phyloP scores from a whole-genome alignment of 2,888 invertebrate genomes.

The Eurytoma adleriae region DNA sequence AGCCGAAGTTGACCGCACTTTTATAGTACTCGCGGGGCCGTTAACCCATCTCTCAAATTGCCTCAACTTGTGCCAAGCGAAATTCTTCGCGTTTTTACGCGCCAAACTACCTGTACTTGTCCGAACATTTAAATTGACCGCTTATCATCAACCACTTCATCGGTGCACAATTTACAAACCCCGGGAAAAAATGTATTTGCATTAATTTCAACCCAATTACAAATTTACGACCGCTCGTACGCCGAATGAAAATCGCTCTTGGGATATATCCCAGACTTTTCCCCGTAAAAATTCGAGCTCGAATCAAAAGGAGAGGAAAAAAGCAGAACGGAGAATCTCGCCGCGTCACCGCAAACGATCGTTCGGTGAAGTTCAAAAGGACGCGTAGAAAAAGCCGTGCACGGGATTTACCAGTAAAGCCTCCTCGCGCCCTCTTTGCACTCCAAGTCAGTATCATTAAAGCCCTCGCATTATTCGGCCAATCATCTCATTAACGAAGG shows the following conservation, averaged over 20 bases:
- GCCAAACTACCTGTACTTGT: not conserved
- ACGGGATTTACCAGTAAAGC: constrained; percentile 1
- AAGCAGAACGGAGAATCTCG: too few species aligned
- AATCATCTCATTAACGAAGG: constrained; percentile 26
- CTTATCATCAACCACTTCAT: constrained; percentile 18
- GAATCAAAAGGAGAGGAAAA: too few species aligned
- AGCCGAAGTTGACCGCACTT: constrained; percentile 45
- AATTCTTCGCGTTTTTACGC: constrained; percentile 5
- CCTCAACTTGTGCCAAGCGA: constrained; percentile 22
- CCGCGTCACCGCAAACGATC: too few species aligned
- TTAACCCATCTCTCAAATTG: constrained; percentile 49
- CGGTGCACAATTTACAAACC: not conserved
- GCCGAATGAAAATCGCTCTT: too few species aligned
- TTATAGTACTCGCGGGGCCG: constrained; percentile 44
- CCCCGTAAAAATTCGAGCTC: too few species aligned
- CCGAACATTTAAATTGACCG: constrained; percentile 26
- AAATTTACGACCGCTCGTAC: not conserved
- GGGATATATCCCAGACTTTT: too few species aligned
- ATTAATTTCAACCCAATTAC: constrained; percentile 10
- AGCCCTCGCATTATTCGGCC: not conserved
- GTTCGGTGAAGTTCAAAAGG: too few species aligned
- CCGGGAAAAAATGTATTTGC: not conserved
- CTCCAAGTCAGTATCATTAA: not conserved
- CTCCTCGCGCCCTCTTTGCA: not conserved
- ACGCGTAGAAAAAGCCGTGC: not conserved